Evolutionary conservation across 2,797 vertebrate genomes (phyloP).

Genomic region (Percopsis omiscomaycus): DNA sequence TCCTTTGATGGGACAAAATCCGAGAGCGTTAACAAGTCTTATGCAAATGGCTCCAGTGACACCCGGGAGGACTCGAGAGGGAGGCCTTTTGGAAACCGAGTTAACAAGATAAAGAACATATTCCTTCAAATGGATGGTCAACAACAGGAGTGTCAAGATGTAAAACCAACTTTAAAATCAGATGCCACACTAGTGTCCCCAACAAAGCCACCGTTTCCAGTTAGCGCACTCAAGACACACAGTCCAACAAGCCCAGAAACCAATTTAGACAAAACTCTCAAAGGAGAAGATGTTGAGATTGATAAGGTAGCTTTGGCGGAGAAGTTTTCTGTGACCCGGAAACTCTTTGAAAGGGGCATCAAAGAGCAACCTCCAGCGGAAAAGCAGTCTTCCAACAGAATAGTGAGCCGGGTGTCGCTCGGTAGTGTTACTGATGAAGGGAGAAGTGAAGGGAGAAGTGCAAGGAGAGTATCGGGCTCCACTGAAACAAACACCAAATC

Average conservation of each 20-base stretch:
- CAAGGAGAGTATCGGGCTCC: constrained; percentile 71
- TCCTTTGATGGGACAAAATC: constrained; percentile 88
- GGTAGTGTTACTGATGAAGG: constrained; percentile 79
- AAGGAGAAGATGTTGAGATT: constrained; percentile 85
- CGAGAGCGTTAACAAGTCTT: constrained; percentile 71
- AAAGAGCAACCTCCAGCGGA: constrained; percentile 81
- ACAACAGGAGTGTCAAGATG: constrained; percentile 75
- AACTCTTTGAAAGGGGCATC: constrained; percentile 88
- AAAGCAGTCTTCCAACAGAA: constrained; percentile 73
- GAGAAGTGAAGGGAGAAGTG: constrained; percentile 78
- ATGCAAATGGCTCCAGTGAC: constrained; percentile 83
- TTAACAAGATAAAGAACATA: constrained; percentile 94
- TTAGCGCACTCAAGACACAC: constrained; percentile 73
- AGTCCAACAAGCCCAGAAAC: constrained; percentile 70
- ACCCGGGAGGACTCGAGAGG: constrained; percentile 78
- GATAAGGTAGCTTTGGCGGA: constrained; percentile 90
- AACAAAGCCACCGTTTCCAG: constrained; percentile 72
- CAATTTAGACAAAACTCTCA: constrained; percentile 77
- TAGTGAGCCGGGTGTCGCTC: constrained; percentile 66
- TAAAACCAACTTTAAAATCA: constrained; percentile 63
- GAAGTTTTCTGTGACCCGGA: constrained; percentile 92
- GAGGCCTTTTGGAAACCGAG: constrained; percentile 83
- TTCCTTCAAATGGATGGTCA: constrained; percentile 91
- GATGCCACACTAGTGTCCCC: constrained; percentile 75
- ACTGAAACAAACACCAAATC: constrained; percentile 72